Percentiles rank a stretch among this genome's conserved stretches.
phyloP scores from a whole-genome alignment of 2,113 vertebrate species.

The Lagenorhynchus albirostris region DNA sequence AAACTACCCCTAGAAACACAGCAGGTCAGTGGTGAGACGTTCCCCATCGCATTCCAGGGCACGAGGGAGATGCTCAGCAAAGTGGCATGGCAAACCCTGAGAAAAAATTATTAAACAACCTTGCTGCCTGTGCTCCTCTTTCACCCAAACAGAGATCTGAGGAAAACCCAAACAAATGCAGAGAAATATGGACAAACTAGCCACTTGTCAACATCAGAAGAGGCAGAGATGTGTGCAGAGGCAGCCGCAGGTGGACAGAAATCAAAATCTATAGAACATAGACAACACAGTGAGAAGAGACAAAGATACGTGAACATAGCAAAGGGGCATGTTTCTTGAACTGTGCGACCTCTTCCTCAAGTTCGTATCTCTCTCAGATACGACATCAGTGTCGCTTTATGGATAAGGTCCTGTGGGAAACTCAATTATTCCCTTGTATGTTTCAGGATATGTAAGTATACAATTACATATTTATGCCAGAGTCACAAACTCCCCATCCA shows the following conservation, averaged over 20 bases:
- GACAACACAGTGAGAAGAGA: neutral
- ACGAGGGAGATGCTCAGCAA: neutral
- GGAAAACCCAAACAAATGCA: neutral
- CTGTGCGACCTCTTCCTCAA: neutral
- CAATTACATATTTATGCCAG: neutral
- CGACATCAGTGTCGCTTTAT: neutral
- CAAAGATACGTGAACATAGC: fast-evolving
- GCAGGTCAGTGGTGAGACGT: neutral
- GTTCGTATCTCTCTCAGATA: neutral
- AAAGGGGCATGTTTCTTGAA: neutral
- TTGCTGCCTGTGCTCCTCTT: neutral
- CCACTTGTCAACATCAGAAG: neutral
- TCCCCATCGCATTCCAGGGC: neutral
- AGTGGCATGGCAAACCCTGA: neutral
- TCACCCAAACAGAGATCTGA: neutral
- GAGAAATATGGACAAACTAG: neutral
- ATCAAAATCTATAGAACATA: neutral
- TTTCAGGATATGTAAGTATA: neutral
- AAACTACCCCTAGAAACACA: neutral
- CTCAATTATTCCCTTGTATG: neutral
- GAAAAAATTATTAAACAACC: neutral
- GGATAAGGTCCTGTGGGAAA: neutral
- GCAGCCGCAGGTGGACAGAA: neutral
- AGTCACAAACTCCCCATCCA: neutral
- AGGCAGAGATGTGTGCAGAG: neutral